Conservation (phyloP, 2,888 invertebrate species). For the Cistogaster globosa region DNA sequence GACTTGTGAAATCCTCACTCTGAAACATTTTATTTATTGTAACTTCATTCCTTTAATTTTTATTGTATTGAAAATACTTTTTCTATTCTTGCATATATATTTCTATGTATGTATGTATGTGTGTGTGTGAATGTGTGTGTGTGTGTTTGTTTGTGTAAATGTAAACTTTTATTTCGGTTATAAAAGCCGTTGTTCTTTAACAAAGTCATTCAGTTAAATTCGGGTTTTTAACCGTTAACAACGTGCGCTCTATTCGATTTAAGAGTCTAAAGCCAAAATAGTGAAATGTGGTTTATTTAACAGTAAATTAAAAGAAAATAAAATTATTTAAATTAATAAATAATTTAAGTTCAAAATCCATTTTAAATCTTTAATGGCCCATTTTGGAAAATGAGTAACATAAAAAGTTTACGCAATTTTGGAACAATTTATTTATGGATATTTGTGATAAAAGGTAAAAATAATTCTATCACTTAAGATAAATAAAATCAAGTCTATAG, state of each 20-base stretch:
- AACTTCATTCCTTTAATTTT: conserved; percentile 5
- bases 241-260: neutral
- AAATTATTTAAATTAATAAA: conserved; percentile 3
- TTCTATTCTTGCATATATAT: neutral
- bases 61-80: conserved; percentile 8
- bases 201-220: conserved; percentile 53
- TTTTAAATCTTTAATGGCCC: conserved; percentile 56
- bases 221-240: conserved; percentile 18
- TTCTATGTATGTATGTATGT: neutral
- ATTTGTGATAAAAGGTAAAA: conserved; percentile 64
- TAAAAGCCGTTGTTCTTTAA: conserved; percentile 50
- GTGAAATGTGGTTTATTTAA: conserved; percentile 57
- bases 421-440: conserved; percentile 63
- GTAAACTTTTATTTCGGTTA: conserved; percentile 40
- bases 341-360: conserved; percentile 10
- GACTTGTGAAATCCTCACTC: neutral
- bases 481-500: no score
- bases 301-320: conserved; percentile 16
- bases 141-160: neutral
- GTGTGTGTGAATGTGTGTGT: conserved; percentile 1
- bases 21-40: neutral
- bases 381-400: conserved; percentile 54
- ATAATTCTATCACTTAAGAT: no score
- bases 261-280: conserved; percentile 4
- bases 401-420: conserved; percentile 58